phyloP scores from a whole-genome alignment of 2,888 invertebrate genomes.

The Limnephilus lunatus region DNA sequence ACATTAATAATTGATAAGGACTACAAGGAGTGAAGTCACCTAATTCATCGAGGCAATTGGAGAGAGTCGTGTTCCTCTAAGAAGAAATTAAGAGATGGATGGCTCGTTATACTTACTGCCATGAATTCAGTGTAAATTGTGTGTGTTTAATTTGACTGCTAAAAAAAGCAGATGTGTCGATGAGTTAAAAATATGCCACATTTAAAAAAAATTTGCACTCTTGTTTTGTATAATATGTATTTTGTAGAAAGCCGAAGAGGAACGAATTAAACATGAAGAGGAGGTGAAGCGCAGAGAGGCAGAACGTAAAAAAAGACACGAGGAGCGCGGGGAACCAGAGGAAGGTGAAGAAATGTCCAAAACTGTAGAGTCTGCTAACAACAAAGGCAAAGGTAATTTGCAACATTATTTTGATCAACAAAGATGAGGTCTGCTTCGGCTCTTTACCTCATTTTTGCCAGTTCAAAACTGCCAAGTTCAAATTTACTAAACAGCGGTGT shows the following conservation, averaged over 20 bases:
- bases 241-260: conserved; percentile 81
- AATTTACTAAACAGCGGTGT: too few relatives aligned
- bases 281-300: conserved; percentile 76
- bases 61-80: too few relatives aligned
- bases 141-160: too few relatives aligned
- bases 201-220: too few relatives aligned
- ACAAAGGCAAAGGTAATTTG: conserved; percentile 9
- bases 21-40: too few relatives aligned
- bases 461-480: too few relatives aligned
- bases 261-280: conserved; percentile 79
- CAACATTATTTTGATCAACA: background rate
- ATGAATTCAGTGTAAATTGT: background rate
- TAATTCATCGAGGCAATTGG: too few relatives aligned
- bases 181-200: too few relatives aligned
- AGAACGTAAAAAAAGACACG: conserved; percentile 77
- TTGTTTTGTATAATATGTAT: too few relatives aligned
- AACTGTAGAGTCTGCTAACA: background rate
- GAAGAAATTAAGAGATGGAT: background rate
- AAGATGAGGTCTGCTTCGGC: background rate
- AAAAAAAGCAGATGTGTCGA: too few relatives aligned
- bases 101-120: background rate
- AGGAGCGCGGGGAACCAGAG: conserved; percentile 71
- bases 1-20: too few relatives aligned
- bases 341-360: conserved; percentile 37
- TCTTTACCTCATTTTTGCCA: too few relatives aligned